A percentile compares a stretch with the other conserved stretches of the same genome.
Conservation (phyloP, 2,113 vertebrate species). For the Python bivittatus region DNA sequence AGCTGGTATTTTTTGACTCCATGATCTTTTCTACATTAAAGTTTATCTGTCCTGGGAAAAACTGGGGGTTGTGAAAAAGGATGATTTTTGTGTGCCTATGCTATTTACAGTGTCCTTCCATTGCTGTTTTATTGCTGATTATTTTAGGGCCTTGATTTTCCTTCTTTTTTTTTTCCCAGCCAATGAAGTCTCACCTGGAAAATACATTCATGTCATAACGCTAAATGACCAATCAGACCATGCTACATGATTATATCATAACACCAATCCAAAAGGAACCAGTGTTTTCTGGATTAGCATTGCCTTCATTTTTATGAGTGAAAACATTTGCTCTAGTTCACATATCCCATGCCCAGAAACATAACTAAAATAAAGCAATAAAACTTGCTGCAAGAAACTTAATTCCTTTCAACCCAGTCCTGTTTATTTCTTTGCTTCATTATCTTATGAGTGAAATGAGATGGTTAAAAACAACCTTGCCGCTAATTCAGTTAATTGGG, state of each 20-base stretch:
- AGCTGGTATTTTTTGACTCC: neutral
- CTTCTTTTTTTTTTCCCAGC: neutral
- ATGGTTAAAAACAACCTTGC: neutral
- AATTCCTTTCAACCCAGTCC: neutral
- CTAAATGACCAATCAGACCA: neutral
- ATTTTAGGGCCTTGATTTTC: neutral
- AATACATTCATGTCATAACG: neutral
- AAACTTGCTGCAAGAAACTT: neutral
- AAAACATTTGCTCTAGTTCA: neutral
- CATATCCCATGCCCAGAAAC: neutral
- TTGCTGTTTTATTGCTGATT: neutral
- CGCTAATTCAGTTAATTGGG: neutral
- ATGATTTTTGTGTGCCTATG: neutral
- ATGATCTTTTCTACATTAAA: neutral
- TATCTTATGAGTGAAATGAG: neutral
- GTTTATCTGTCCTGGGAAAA: neutral
- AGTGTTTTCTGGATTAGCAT: neutral
- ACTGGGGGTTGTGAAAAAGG: neutral
- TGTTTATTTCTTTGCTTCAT: neutral
- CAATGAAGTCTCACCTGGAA: neutral
- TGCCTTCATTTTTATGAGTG: neutral
- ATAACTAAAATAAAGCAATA: too few species aligned
- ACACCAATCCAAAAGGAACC: neutral
- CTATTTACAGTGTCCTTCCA: neutral
- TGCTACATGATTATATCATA: neutral